Conservation (phyloP, 2,113 vertebrate genomes). For the Noctilio leporinus region DNA sequence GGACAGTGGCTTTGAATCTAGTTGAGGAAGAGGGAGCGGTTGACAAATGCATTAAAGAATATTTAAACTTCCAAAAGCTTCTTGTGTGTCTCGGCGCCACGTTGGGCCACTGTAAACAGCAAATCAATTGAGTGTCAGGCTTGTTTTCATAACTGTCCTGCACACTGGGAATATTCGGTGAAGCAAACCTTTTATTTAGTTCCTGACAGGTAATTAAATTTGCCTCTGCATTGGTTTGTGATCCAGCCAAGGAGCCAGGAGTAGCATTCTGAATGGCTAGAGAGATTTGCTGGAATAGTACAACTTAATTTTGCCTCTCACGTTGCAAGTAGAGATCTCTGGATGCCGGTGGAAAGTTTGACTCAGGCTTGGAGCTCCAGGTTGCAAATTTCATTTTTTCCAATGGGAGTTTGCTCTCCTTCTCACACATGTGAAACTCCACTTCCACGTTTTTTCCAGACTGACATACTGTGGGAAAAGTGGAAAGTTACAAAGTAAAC, state of each 20-base stretch:
- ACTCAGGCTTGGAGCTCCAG: conserved; percentile 60
- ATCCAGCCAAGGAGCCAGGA: conserved; percentile 69
- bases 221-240: conserved; percentile 72
- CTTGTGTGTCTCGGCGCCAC: conserved; percentile 75
- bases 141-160: conserved; percentile 80
- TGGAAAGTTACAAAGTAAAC: conserved; percentile 42
- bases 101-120: conserved; percentile 81
- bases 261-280: conserved; percentile 70
- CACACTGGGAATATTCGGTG: conserved; percentile 81
- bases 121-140: conserved; percentile 78
- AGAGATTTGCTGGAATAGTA: conserved; percentile 72
- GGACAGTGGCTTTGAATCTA: neutral
- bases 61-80: conserved; percentile 75
- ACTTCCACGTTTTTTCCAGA: conserved; percentile 66
- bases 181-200: conserved; percentile 84
- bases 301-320: conserved; percentile 76
- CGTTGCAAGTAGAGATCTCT: conserved; percentile 56
- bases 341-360: conserved; percentile 78
- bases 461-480: conserved; percentile 58
- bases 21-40: conserved; percentile 46
- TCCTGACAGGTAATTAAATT: conserved; percentile 84
- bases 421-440: conserved; percentile 47
- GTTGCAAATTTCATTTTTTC: conserved; percentile 70
- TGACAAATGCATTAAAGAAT: conserved; percentile 73
- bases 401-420: conserved; percentile 49